Conservation (phyloP, 2,113 vertebrate genomes). For the Odontophorus gujanensis region DNA sequence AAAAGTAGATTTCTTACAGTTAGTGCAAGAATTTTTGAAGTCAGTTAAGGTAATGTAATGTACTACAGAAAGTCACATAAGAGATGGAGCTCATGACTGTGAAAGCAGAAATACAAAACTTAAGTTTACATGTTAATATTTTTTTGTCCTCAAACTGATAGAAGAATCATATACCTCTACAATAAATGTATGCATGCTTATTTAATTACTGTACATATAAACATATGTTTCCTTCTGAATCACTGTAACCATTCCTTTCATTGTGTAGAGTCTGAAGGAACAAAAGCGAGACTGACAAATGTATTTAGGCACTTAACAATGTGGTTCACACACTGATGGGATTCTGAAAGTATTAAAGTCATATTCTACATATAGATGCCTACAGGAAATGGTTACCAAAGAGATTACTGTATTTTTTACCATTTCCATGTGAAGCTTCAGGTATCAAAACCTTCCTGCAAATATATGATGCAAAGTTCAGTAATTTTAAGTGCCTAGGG, state of each 20-base stretch:
- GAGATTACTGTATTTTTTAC: not conserved
- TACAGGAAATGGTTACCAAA: not conserved
- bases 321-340: not conserved
- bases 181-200: not conserved
- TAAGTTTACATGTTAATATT: not conserved
- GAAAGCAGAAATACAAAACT: not conserved
- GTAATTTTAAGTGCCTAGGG: not conserved
- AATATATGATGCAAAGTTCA: not conserved
- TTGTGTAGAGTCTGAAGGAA: not conserved
- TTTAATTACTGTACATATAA: not conserved
- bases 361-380: not conserved
- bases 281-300: not conserved
- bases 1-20: not conserved
- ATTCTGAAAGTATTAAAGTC: not conserved
- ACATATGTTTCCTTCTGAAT: not conserved
- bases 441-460: not conserved
- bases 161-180: not conserved
- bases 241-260: not conserved
- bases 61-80: not conserved
- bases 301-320: not conserved
- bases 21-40: not conserved
- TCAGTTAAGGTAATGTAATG: not conserved
- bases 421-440: not conserved
- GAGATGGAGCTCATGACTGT: not conserved
- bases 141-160: not conserved